Evolutionary conservation across 2,888 invertebrate genomes (phyloP).

Genomic region (Ceramica pisi): DNA sequence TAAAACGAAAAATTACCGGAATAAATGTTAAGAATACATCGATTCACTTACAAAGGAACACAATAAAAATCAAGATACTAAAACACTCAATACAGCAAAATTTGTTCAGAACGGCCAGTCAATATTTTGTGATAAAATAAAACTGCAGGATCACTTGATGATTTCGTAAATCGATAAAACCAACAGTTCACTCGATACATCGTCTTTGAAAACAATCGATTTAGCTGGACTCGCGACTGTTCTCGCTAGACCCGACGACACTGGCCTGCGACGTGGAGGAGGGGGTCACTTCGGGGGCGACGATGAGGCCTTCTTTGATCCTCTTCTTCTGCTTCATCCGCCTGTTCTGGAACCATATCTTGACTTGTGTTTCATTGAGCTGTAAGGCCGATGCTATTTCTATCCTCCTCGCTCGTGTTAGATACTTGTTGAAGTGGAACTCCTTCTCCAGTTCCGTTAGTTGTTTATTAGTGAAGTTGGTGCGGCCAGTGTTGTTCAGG

Average conservation of each 20-base stretch:
- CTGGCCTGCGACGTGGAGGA: conserved; percentile 82
- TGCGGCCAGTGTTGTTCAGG: conserved; percentile 96
- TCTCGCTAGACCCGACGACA: conserved; percentile 92
- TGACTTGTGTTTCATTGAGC: conserved; percentile 99
- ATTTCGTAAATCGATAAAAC: conserved; percentile 46
- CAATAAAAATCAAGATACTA: conserved; percentile 35
- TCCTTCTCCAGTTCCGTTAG: conserved; percentile 99
- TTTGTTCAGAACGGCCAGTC: conserved; percentile 33
- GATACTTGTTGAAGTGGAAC: conserved; percentile 99
- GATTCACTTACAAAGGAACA: conserved; percentile 33
- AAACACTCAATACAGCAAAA: conserved; percentile 41
- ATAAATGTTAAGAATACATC: conserved; percentile 27
- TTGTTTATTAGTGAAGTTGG: conserved; percentile 99
- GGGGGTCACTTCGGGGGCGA: conserved; percentile 89
- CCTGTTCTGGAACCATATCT: conserved; percentile 99
- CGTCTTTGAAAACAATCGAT: conserved; percentile 59
- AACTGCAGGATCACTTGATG: conserved; percentile 45
- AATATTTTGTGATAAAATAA: conserved; percentile 36
- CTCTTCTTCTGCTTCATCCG: conserved; percentile 99
- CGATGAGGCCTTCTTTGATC: conserved; percentile 97
- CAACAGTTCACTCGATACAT: conserved; percentile 60
- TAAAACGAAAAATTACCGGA: conserved; percentile 7
- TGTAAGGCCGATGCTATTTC: conserved; percentile 99
- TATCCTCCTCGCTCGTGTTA: conserved; percentile 98
- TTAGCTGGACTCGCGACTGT: conserved; percentile 93